Evolutionary conservation across 1,140 invertebrate species (phyloP), one percentile per base, ranked within the genome.

Genomic region (Anoplophora glabripennis): DNA sequence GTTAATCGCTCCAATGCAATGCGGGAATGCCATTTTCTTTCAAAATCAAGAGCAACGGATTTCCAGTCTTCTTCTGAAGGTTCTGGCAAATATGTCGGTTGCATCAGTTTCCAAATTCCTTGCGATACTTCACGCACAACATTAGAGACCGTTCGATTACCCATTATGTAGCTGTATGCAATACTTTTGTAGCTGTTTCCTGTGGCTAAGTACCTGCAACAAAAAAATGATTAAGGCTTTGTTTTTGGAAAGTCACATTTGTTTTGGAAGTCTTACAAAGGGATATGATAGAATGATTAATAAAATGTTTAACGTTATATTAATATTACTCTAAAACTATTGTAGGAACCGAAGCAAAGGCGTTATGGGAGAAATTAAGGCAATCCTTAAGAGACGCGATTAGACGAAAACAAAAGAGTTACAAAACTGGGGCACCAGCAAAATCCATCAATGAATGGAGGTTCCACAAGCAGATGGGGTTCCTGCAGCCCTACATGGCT

Each of bases 1-100:
- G 63, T 80, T 77, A n/a, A 80, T 66, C 14, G 70, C 69, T 7
- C 75, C 75, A 49, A 78, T 28, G 69, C 66, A 68, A 38, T 68
- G 63, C 33, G 66, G 77, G 62, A 78, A 78, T 72, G 54, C 67
- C 69, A 76, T 54, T 57, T 53, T 37, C 37, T 36, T 41, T 61
- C 14, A 66, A 71, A 75, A 15, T 58, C 63, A 14, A 57, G 41
- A 44, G 65, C 53, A 38, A 70, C 68, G 38, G 45, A 34, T 59
- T 57, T 44, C 66, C 68, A 74, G 17, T 53, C 49, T 52, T 70
- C 44, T 61, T 37, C 14, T 44, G 45, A 33, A 4, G 51, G 59
- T 46, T 54, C 18, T 15, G 62, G 61, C 55, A 66, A 38, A 46
- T 59, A 65, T 46, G 57, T 45, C 10, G 65, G 66, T 53, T 65